Percentiles rank a stretch among this genome's conserved stretches.
These are phyloP conservation scores for Phylloscopus trochilus DNA, from an alignment of 2,113 vertebrate species.

Conservation along the genomic window DNA sequence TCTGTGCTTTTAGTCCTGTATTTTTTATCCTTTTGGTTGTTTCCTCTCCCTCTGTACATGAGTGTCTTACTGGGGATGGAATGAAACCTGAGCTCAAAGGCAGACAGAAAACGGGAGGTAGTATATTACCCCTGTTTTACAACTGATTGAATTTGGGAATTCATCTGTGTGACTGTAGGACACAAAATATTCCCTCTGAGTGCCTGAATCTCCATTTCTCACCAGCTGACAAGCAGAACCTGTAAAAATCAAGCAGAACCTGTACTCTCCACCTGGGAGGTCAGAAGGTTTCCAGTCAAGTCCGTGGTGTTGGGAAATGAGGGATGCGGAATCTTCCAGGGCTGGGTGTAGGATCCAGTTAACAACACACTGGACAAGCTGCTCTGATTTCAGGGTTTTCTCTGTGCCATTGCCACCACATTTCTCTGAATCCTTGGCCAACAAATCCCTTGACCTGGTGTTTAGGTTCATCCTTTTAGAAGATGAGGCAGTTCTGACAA, in stretches of 20 bases:
- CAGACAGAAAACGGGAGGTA: background rate
- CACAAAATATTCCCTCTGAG: background rate
- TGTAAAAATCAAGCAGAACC: conserved; percentile 30
- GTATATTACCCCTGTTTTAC: background rate
- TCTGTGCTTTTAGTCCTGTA: background rate
- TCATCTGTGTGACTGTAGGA: background rate
- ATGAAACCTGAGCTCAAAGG: background rate
- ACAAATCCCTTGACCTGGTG: background rate
- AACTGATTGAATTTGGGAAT: background rate
- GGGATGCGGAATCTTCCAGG: background rate
- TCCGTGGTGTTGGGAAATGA: background rate
- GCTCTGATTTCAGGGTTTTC: background rate
- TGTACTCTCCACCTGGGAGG: background rate
- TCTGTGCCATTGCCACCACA: background rate
- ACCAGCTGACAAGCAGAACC: conserved; percentile 11
- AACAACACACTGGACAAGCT: background rate
- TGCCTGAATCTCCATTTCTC: background rate
- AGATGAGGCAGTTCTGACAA: background rate
- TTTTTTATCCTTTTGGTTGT: background rate
- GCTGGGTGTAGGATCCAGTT: background rate
- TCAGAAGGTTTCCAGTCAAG: background rate
- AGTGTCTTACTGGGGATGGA: background rate
- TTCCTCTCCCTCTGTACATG: background rate
- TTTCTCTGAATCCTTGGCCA: background rate
- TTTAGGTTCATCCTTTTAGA: background rate